Evolutionary conservation across 2,888 invertebrate species (phyloP).

Genomic region (Drosophila kokeensis): DNA sequence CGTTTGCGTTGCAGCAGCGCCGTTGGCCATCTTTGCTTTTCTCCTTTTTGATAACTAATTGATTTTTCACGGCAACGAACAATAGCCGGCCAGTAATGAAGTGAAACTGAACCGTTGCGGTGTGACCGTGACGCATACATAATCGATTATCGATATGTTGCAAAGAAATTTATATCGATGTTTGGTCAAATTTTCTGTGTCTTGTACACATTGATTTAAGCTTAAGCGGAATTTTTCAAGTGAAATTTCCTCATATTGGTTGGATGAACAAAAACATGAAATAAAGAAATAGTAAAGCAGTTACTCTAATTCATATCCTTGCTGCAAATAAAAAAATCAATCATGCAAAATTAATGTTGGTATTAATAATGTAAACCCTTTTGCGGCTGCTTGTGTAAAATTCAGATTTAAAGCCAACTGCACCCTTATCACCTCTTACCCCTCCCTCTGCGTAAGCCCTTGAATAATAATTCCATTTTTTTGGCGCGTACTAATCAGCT

Average conservation of each 20-base stretch:
- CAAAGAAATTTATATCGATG: constrained; percentile 5
- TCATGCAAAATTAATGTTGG: background rate
- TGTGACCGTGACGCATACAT: constrained; percentile 37
- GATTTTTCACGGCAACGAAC: constrained; percentile 62
- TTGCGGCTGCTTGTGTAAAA: background rate
- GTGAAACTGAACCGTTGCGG: constrained; percentile 38
- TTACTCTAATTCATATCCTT: background rate
- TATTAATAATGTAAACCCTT: background rate
- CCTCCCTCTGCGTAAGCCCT: background rate
- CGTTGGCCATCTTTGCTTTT: constrained; percentile 54
- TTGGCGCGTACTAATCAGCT: background rate
- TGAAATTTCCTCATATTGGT: background rate
- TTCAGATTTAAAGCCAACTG: background rate
- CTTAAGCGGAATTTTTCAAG: background rate
- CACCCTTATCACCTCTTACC: background rate
- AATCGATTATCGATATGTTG: constrained; percentile 38
- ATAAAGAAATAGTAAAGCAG: background rate
- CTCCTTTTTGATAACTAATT: constrained; percentile 44
- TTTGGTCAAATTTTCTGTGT: background rate
- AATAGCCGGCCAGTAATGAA: constrained; percentile 30
- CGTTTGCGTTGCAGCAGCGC: constrained; percentile 49
- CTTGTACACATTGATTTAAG: constrained; percentile 26
- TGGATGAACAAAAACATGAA: background rate
- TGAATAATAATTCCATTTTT: background rate
- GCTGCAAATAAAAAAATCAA: background rate